Base-by-base conservation (phyloP, 2,113 vertebrate species). In the Eulacestoma nigropectus region DNA sequence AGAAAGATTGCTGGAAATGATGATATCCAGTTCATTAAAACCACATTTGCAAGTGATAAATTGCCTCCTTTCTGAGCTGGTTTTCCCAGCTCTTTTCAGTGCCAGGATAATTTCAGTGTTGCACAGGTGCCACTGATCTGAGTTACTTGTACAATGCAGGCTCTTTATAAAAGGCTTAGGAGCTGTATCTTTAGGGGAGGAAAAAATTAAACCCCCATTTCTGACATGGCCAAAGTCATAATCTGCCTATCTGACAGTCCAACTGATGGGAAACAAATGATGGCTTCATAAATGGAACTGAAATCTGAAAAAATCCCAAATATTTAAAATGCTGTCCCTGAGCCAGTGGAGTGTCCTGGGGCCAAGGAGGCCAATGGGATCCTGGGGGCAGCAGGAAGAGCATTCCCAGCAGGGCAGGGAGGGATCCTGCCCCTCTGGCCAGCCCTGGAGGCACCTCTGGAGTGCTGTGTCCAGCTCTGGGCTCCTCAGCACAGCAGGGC, bases 31-130 rank as follows among this genome's bases (percentile, higher is more conserved):
- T 78, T 93, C 91, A 86, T 95, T 96, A 95, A 94, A 96, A 92
- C 32, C 65, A 50, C 86, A 95, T 96, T 96, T 97, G 78, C 88
- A 75, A 84, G 75, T 72, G 94, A 96, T 49, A 96, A 96, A 94
- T 72, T 19, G 67, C 70, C 77, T 96, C 19, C 27, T 75, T 92
- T 79, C 70, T 25, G 72, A 85, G 70, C 19, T 87, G 83, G 52
- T 94, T 87, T 60, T 69, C 91, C 59, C 73, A 75, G 7, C 67
- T 57, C 39, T 16, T 67, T 85, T 62, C 59, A 50, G 63, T 49
- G 89, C 90, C 92, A 92, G 83, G 56, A 41, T 91, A 63, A 95
- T 93, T 89, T 77, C 37, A 42, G 33, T 4, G 25, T 32, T 84
- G 75, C 63, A 39, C 64, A 93, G 69, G 89, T 94, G 91, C 70